Percentiles rank a stretch among this genome's conserved stretches.
Evolutionary conservation across 2,888 invertebrate genomes (phyloP).

Genomic region (Philonicus albiceps): DNA sequence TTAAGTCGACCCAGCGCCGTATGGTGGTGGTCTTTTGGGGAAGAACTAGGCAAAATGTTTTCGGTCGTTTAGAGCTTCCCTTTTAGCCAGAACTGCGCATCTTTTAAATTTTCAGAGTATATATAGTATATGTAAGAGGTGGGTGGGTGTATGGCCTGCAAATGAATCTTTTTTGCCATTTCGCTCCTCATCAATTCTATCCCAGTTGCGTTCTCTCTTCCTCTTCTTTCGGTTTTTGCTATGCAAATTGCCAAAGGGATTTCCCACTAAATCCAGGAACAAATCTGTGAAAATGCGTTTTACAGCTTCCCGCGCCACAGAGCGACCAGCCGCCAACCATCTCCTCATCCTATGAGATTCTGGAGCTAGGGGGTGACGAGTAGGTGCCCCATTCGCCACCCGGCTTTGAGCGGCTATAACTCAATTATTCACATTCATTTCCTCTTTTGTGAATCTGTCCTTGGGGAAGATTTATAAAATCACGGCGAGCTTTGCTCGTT

Average conservation of each 20-base stretch:
- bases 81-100: background rate
- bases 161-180: conserved; percentile 27
- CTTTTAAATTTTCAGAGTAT: background rate
- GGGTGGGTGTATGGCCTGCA: background rate
- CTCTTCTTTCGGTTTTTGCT: conserved; percentile 11
- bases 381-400: background rate
- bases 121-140: background rate
- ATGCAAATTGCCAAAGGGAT: conserved; percentile 37
- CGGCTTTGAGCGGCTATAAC: conserved; percentile 11
- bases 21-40: background rate
- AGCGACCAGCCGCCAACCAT: background rate
- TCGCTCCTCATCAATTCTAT: background rate
- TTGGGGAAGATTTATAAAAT: conserved; percentile 15
- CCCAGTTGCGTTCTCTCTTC: background rate
- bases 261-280: conserved; percentile 32
- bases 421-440: conserved; percentile 38
- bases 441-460: background rate
- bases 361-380: background rate
- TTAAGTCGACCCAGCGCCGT: background rate
- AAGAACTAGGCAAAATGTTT: background rate
- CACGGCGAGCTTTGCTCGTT: background rate
- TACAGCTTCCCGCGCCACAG: background rate
- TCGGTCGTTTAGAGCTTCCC: conserved; percentile 16
- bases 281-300: conserved; percentile 39
- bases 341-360: background rate